Evolutionary conservation across 1,140 invertebrate genomes (phyloP), one percentile per base, ranked within the genome.

Genomic region (Ceratina calcarata): DNA sequence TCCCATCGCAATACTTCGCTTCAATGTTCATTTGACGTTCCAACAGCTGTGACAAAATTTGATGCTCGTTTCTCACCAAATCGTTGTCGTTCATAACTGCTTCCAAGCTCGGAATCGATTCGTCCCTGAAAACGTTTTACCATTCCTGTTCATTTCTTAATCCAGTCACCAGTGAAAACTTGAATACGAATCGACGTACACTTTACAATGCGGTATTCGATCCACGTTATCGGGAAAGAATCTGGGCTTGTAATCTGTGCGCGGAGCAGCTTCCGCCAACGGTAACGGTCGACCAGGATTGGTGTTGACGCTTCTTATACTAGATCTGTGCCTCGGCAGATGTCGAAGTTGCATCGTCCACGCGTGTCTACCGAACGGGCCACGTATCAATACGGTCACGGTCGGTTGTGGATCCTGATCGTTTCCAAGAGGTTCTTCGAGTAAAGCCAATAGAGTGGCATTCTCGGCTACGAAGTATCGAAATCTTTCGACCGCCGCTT

Each of bases 381-480:
- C 97, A 27, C 98, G 95, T 66, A 99, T 96, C 37, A 99, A 93
- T 27, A 98, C 95, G 86, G 95, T 95, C 8, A 97, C 94, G 0
- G 96, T 96, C 8, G 96, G 96, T 86, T 96, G 96, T 15, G 95
- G 95, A 91, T 96, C 96, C 71, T 95, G 95, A 91, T 96, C 95
- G 85, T 96, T 97, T 4, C 96, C 97, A 0, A 98, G 92, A 20
- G 97, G 97, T 90, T 99, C 97, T 90, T 99, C 98, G 7, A 99
- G 90, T 62, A 99, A 91, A 1, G 97, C 97, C 55, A 99, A 92
- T 88, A 99, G 95, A 1, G 97, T 97, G 4, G 95, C 95, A 84
- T 98, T 98, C 88, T 99, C 98, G 0, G 97, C 95, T 0, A 98
- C 97, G 93, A 98, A 99, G 93, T 99, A 99, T 64, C 97, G 94